These are phyloP conservation scores for Delichon dasypus DNA, from an alignment of 2,797 vertebrate genomes.

Conservation along the genomic window DNA sequence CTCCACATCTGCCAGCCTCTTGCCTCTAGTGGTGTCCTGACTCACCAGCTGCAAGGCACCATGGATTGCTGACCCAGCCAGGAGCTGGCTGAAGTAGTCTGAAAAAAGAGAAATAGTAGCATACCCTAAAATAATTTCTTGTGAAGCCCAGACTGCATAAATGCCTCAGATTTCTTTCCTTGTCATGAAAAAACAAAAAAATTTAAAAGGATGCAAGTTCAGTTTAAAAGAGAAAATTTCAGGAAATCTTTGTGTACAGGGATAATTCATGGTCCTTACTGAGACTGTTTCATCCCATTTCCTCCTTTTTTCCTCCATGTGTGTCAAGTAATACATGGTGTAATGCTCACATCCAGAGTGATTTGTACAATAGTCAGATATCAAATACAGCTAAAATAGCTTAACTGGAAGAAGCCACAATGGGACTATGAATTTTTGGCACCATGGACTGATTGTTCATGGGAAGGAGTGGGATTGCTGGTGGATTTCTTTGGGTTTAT, in stretches of 20 bases:
- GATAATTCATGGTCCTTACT: not conserved
- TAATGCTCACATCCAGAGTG: not conserved
- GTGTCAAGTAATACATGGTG: not conserved
- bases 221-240: not conserved
- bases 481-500: not conserved
- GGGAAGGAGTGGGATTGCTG: not conserved
- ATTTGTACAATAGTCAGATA: not conserved
- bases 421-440: not conserved
- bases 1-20: not conserved
- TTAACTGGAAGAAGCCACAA: not conserved
- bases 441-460: not conserved
- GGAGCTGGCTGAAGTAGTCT: not conserved
- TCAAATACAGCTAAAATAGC: not conserved
- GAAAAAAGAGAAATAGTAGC: not conserved
- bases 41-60: not conserved
- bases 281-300: not conserved
- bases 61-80: not conserved
- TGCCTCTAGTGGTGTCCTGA: not conserved
- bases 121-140: not conserved
- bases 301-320: not conserved
- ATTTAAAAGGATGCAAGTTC: fast-evolving
- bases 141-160: not conserved
- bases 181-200: not conserved
- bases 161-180: not conserved
- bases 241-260: not conserved